These are phyloP conservation scores for Merodon equestris DNA, from an alignment of 2,888 invertebrate species.

Conservation along the genomic window DNA sequence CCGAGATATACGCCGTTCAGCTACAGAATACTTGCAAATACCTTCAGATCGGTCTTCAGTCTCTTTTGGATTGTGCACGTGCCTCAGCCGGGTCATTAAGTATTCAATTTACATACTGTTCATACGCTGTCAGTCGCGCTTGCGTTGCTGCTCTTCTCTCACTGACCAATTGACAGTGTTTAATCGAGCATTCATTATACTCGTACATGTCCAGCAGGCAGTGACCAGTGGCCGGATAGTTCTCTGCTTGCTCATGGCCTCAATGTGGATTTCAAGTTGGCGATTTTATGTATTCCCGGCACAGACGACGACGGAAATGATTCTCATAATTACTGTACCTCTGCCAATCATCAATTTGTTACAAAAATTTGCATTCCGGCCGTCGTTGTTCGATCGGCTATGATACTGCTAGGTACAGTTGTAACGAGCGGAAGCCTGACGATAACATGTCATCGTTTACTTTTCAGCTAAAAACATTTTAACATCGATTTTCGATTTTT, in stretches of 20 bases:
- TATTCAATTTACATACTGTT: slow-evolving; percentile 64
- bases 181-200: slow-evolving; percentile 61
- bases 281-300: slow-evolving; percentile 62
- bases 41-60: slow-evolving; percentile 7
- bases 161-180: slow-evolving; percentile 56
- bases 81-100: slow-evolving; percentile 53
- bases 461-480: not conserved
- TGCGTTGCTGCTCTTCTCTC: slow-evolving; percentile 21
- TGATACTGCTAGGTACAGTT: slow-evolving; percentile 36
- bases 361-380: slow-evolving; percentile 46
- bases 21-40: slow-evolving; percentile 15
- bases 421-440: not conserved
- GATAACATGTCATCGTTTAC: not conserved
- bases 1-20: no score
- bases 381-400: slow-evolving; percentile 16
- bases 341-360: slow-evolving; percentile 13
- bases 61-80: slow-evolving; percentile 57
- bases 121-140: no score
- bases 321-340: slow-evolving; percentile 50
- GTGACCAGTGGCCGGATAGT: not conserved
- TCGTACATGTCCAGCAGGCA: slow-evolving; percentile 1
- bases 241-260: slow-evolving; percentile 23
- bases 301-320: slow-evolving; percentile 60
- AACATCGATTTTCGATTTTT: slow-evolving; percentile 41
- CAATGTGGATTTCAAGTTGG: slow-evolving; percentile 36